These are phyloP conservation scores for Apocrypta bakeri DNA, from an alignment of 1,140 invertebrate species.

Conservation along the genomic window DNA sequence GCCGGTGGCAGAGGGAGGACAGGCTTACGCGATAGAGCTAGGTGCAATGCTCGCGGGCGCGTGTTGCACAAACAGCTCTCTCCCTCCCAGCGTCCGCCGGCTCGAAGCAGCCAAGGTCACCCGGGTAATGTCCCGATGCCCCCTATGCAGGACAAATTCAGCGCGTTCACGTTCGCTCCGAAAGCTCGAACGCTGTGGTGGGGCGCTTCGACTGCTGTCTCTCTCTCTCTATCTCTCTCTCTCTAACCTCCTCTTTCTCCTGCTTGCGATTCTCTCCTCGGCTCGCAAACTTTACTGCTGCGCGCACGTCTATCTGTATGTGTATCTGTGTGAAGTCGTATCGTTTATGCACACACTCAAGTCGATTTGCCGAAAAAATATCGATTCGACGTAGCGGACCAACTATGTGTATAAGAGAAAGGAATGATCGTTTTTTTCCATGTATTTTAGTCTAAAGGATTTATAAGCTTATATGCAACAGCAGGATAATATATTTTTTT, in stretches of 20 bases:
- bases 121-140: slow-evolving; percentile 75
- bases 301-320: neutral
- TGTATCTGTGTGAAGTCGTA: too few relatives aligned
- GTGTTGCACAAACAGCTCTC: slow-evolving; percentile 70
- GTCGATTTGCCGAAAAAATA: neutral
- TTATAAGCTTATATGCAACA: too few relatives aligned
- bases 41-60: slow-evolving; percentile 71
- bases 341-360: too few relatives aligned
- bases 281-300: too few relatives aligned
- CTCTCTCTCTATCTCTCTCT: too few relatives aligned
- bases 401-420: neutral
- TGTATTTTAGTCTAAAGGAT: too few relatives aligned
- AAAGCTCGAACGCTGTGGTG: slow-evolving; percentile 54
- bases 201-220: slow-evolving; percentile 34
- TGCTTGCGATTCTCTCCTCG: neutral
- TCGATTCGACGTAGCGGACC: neutral
- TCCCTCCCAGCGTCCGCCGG: slow-evolving; percentile 37
- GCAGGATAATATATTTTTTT: too few relatives aligned
- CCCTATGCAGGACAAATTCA: slow-evolving; percentile 75
- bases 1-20: slow-evolving; percentile 1
- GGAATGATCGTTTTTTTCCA: too few relatives aligned
- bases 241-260: neutral
- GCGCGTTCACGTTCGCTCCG: slow-evolving; percentile 58
- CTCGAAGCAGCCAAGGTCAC: slow-evolving; percentile 71
- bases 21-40: slow-evolving; percentile 69